Evolutionary conservation across 2,113 vertebrate genomes (phyloP).

Genomic region (Indri indri): DNA sequence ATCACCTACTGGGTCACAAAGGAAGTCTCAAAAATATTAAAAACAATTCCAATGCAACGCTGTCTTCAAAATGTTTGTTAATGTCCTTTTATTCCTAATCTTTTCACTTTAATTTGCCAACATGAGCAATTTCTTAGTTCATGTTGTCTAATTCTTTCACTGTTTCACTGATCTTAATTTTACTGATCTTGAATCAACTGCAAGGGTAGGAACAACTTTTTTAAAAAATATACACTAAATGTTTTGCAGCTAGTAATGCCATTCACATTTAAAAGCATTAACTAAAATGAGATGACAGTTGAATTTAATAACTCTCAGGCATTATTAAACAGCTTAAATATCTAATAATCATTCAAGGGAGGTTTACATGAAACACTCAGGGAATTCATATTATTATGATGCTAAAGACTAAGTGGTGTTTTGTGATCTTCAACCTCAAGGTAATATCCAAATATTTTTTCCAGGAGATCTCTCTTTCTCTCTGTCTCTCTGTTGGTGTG

Average conservation of each 20-base stretch:
- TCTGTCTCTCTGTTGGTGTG: background rate
- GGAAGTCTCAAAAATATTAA: background rate
- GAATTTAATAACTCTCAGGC: conserved; percentile 14
- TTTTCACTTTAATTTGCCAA: conserved; percentile 7
- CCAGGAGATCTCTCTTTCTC: background rate
- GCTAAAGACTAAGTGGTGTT: background rate
- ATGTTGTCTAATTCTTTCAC: background rate
- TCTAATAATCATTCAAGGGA: background rate
- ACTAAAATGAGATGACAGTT: background rate
- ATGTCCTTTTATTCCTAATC: background rate
- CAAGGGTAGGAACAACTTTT: background rate
- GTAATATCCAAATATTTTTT: background rate
- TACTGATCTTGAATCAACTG: background rate
- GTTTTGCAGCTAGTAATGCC: background rate
- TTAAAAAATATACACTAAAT: background rate
- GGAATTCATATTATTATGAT: conserved; percentile 6
- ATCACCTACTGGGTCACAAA: background rate
- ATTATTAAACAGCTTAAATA: conserved; percentile 31
- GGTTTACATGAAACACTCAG: background rate
- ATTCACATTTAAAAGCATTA: background rate
- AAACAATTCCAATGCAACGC: background rate
- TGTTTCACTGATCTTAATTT: background rate
- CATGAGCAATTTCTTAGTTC: background rate
- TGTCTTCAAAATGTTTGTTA: background rate
- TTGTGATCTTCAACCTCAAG: background rate